Evolutionary conservation across 2,797 vertebrate species (phyloP).

Genomic region (Sciaenops ocellatus): DNA sequence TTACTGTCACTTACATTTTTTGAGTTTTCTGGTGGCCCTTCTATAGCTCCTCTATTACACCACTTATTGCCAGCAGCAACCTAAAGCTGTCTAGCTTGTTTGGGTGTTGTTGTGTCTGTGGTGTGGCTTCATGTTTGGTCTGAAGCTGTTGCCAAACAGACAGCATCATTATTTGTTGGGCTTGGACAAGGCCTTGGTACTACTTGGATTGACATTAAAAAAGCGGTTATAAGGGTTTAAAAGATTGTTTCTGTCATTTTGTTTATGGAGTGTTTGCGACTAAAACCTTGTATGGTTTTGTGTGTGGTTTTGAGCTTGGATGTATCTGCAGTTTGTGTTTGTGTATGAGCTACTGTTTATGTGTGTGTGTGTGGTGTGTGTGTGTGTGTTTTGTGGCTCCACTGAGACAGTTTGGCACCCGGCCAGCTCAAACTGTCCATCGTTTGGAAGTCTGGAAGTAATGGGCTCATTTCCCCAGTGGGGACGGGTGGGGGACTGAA

Average conservation of each 20-base stretch:
- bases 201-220: slow-evolving; percentile 2
- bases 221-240: not conserved
- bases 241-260: not conserved
- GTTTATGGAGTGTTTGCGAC: not conserved
- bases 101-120: slow-evolving; percentile 11
- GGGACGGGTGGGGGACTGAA: slow-evolving; percentile 39
- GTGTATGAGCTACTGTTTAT: not conserved
- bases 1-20: not conserved
- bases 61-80: not conserved
- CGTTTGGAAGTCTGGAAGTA: slow-evolving; percentile 54
- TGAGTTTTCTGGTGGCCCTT: not conserved
- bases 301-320: not conserved
- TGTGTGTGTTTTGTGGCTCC: slow-evolving; percentile 45
- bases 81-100: slow-evolving; percentile 4
- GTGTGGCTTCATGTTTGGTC: slow-evolving; percentile 14
- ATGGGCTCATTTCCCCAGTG: slow-evolving; percentile 61
- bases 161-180: slow-evolving; percentile 17
- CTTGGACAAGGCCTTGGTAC: slow-evolving; percentile 8
- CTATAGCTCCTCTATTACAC: not conserved
- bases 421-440: slow-evolving; percentile 61
- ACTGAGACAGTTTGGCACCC: slow-evolving; percentile 52
- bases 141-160: slow-evolving; percentile 28
- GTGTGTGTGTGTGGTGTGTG: not conserved
- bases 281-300: not conserved
- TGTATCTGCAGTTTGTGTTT: not conserved